Base-by-base conservation (phyloP, 2,797 vertebrate species). In the Dipus sagitta region DNA sequence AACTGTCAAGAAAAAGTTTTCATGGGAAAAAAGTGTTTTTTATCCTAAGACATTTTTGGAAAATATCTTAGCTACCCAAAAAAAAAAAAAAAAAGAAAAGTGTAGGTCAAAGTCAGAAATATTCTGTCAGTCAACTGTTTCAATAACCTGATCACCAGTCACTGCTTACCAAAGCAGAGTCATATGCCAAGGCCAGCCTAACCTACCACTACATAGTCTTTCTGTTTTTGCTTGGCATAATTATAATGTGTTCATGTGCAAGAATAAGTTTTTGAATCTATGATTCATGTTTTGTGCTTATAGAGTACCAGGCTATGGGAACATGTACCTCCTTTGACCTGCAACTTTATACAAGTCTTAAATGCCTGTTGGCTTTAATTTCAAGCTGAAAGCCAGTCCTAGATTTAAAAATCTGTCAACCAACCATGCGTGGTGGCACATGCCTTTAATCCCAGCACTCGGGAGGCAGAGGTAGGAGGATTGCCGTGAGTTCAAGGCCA, bases 11-110 rank as follows among this genome's bases (percentile, higher is more conserved):
- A 47, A 14, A 78, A 82, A 62, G 4, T 87, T 78, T 86, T 84
- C 58, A 10, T 58, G 52, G n/a, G 26, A 24, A 26, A 62, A 58
- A 78, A 85, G 7, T 72, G 2, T 79, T 90, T 68, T 95, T 94
- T 89, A 84, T 96, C 52, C 52, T 34, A 60, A 93, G n/a, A 76
- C 65, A 93, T 88, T 72, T 91, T 64, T 68, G 82, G 80, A 76
- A 93, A 92, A 60, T 82, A 77, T 76, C 87, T 94, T 75, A 24
- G 87, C 89, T 64, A 76, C 26, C 90, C 93, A 91, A 89, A 62
- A 86, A 95, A 96, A 93, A 42, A 88, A 93, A 94, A 91, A 89
- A 62, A 86, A 95, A 96, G 93, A 42, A 88, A 93, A 95, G 75
- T 18, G 3, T 62, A 77, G 30, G 11, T n/a, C 38, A 91, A 93